A percentile compares a stretch with the other conserved stretches of the same genome.
These are phyloP conservation scores for Paramisgurnus dabryanus DNA, from an alignment of 2,113 vertebrate genomes.

Conservation along the genomic window DNA sequence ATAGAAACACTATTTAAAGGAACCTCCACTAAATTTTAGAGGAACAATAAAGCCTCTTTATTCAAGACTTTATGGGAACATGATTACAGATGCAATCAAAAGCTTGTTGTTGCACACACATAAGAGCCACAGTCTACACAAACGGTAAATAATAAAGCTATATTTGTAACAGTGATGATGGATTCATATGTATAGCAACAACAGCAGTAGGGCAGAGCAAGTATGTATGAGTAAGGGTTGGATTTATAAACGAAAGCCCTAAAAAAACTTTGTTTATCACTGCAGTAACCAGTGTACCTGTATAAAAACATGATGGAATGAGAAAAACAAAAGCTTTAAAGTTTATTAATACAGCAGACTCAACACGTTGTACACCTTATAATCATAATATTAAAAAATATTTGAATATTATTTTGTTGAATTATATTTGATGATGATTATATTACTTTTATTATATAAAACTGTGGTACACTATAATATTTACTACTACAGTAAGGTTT, in stretches of 20 bases:
- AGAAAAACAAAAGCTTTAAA: too few relatives aligned
- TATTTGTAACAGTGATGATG: neutral
- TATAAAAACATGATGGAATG: neutral
- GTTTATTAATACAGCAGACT: too few relatives aligned
- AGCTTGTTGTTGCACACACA: neutral
- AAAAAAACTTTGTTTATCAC: neutral
- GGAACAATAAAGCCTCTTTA: conserved; percentile 23
- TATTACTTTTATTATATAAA: too few relatives aligned
- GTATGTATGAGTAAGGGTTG: neutral
- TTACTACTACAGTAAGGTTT: too few relatives aligned
- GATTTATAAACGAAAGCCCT: neutral
- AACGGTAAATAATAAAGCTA: neutral
- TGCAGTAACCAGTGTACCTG: neutral
- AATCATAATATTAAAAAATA: too few relatives aligned
- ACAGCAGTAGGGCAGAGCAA: neutral
- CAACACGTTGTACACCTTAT: too few relatives aligned
- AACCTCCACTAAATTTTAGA: neutral
- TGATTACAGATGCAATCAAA: conserved; percentile 23
- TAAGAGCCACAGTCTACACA: neutral
- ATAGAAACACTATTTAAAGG: neutral
- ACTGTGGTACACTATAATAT: too few relatives aligned
- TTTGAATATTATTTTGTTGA: too few relatives aligned
- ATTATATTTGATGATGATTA: too few relatives aligned
- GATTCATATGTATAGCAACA: neutral
- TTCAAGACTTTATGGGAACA: neutral